Base-by-base conservation (phyloP, 2,113 vertebrate species). In the Pelmatolapia mariae region DNA sequence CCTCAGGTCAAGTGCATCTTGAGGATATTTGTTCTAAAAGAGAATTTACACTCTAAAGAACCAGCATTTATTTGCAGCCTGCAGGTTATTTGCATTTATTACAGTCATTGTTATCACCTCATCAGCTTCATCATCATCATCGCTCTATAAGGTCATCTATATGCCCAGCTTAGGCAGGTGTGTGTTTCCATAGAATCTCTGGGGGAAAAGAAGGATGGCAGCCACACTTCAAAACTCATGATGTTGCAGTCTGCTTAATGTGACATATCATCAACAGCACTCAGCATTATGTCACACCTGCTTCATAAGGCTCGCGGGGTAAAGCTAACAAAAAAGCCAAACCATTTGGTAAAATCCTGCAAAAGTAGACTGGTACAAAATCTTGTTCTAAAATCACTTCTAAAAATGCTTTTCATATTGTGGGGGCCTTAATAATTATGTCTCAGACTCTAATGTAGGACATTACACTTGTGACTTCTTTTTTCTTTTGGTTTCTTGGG, bases 241-340 rank as follows among this genome's bases (percentile, higher is more conserved):
- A 96, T 92, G 84, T 87, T 92, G 94, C 95, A 94, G 54, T 87
- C 89, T 92, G 85, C 84, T 81, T 94, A 95, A 95, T 95, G 89
- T 80, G 93, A 91, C 76, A 56, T 40, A 91, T 92, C 87, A 93
- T 84, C 59, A 89, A 29, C 86, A 71, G 84, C 81, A 12, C 84
- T 93, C 88, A 90, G 91, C 81, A 7, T 82, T 86, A 90, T 92
- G 85, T 66, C 91, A 87, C 93, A 95, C 91, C 93, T 95, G 94
- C 90, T 76, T 89, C 86, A 84, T 89, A 90, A 90, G 61, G 53
- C 45, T 26, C 4, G 80, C 2, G 22, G 19, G 15, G 81, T 85
- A 47, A 63, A 47, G 81, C 22, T 50, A 29, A 81, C 85, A 71
- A 24, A 82, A 53, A 54, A 47, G 10, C 43, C 36, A 7, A 45